Evolutionary conservation across 2,113 vertebrate species (phyloP).

Genomic region (Upupa epops): DNA sequence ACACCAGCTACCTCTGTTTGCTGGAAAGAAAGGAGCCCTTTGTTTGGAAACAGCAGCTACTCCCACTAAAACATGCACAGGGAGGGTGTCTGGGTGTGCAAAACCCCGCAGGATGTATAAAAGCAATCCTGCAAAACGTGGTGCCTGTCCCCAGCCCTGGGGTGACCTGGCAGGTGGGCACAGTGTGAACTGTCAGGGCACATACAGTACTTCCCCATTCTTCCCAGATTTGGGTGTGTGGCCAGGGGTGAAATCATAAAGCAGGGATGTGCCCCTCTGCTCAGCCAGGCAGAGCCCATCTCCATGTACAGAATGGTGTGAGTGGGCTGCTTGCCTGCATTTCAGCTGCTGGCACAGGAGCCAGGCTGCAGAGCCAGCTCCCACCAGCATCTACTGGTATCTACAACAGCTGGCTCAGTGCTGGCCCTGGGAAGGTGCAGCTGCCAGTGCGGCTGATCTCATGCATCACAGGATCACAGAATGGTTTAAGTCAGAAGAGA

Average conservation of each 20-base stretch:
- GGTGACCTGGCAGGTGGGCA: fast-evolving
- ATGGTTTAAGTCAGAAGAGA: no score
- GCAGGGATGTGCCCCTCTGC: fast-evolving
- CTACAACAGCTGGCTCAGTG: fast-evolving
- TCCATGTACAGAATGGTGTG: fast-evolving
- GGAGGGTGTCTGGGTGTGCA: background rate
- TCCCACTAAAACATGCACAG: background rate
- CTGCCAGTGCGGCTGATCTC: fast-evolving
- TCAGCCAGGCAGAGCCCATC: background rate
- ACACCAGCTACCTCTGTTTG: conserved; percentile 27
- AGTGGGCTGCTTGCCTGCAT: background rate
- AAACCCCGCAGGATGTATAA: fast-evolving
- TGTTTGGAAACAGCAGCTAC: conserved; percentile 26
- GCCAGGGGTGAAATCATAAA: background rate
- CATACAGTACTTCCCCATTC: fast-evolving
- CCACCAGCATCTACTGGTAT: fast-evolving
- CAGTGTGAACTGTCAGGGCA: background rate
- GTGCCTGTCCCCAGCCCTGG: background rate
- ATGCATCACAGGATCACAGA: background rate
- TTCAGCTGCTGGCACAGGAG: fast-evolving
- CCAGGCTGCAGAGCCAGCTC: background rate
- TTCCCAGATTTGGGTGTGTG: fast-evolving
- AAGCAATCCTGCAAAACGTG: background rate
- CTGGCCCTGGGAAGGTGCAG: background rate
- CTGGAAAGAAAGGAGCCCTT: conserved; percentile 48